A percentile compares a stretch with the other conserved stretches of the same genome.
phyloP scores from a whole-genome alignment of 2,888 invertebrate species.

The Hylaea fasciaria region DNA sequence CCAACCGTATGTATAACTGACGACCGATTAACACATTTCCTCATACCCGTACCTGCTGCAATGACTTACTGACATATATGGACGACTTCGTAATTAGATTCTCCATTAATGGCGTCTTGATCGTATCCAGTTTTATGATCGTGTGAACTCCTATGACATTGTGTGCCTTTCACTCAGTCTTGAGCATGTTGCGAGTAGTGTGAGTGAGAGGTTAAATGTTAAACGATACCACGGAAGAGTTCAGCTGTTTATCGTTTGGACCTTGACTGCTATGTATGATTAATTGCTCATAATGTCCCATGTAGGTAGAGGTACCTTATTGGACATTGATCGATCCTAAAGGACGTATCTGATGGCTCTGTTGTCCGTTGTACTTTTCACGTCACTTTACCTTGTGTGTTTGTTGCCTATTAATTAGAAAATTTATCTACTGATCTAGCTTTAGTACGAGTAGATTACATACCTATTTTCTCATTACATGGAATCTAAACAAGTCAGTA shows the following conservation, averaged over 20 bases:
- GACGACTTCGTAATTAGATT: conserved; percentile 56
- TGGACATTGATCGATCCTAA: conserved; percentile 44
- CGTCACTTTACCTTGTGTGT: no score
- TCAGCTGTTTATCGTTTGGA: conserved; percentile 44
- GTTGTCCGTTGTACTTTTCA: no score
- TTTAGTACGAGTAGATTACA: not conserved
- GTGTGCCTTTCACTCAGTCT: conserved; percentile 45
- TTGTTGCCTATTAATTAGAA: no score
- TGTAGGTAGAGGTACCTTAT: no score
- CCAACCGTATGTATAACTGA: conserved; percentile 26
- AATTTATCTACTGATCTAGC: no score
- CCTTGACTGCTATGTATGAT: conserved; percentile 60
- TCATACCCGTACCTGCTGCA: conserved; percentile 49
- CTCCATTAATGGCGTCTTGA: conserved; percentile 57
- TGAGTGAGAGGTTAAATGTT: conserved; percentile 46
- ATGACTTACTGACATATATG: conserved; percentile 51
- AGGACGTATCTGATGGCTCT: conserved; percentile 3
- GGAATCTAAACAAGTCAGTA: conserved; percentile 16
- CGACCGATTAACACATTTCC: conserved; percentile 52
- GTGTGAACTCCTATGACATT: conserved; percentile 49
- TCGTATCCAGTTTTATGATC: conserved; percentile 53
- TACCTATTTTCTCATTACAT: not conserved
- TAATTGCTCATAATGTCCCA: conserved; percentile 50
- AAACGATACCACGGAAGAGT: conserved; percentile 56
- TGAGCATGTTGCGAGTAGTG: conserved; percentile 30